Evolutionary conservation across 2,113 vertebrate genomes (phyloP).

Genomic region (Tringa solitaria): DNA sequence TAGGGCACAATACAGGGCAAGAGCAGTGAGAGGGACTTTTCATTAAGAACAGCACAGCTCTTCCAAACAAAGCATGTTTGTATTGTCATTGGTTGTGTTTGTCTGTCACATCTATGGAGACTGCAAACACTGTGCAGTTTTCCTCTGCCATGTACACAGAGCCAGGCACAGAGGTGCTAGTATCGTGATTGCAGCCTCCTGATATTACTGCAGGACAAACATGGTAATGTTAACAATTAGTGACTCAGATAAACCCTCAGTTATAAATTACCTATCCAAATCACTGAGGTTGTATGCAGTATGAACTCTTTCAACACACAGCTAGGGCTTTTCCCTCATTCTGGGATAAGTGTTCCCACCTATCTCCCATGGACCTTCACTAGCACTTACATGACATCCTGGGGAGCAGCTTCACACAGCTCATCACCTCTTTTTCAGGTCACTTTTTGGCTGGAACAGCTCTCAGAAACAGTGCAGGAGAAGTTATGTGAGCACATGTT

Average conservation of each 20-base stretch:
- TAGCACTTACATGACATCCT: neutral
- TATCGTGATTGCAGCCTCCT: neutral
- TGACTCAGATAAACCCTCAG: neutral
- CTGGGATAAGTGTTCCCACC: accelerated
- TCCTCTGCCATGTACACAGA: neutral
- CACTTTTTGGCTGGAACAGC: neutral
- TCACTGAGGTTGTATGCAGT: neutral
- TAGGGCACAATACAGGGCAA: neutral
- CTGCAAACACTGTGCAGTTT: neutral
- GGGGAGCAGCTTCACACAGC: neutral
- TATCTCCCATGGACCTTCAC: neutral
- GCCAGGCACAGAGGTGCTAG: neutral
- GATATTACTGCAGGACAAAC: neutral
- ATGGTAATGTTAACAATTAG: neutral
- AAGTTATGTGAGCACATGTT: neutral
- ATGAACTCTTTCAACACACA: neutral
- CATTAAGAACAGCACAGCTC: neutral
- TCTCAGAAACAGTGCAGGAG: neutral
- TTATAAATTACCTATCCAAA: neutral
- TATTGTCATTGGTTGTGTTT: neutral
- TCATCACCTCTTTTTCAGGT: neutral
- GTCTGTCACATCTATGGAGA: neutral
- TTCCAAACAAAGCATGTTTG: neutral
- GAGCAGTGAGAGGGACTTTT: neutral
- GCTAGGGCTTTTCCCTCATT: neutral